Evolutionary conservation across 2,113 vertebrate species (phyloP).

Genomic region (Hiodon tergisus): DNA sequence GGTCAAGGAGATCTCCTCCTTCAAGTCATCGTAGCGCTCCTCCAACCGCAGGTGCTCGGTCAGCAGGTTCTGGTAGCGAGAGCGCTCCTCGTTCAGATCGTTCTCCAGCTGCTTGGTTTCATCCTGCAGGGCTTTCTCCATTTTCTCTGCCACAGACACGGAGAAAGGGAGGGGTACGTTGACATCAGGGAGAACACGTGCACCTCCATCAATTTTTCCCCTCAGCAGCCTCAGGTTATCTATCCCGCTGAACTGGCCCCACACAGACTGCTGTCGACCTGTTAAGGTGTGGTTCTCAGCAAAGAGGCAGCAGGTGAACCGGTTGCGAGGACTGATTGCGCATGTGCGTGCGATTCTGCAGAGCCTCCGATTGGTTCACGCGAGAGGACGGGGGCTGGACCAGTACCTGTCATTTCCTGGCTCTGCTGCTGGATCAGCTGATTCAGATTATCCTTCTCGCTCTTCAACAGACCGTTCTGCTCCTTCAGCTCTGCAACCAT

Average conservation of each 20-base stretch:
- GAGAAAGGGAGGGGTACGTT: neutral
- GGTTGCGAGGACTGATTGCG: too few species aligned
- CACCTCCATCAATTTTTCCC: too few species aligned
- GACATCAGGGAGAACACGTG: neutral
- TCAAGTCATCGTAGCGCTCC: constrained; percentile 78
- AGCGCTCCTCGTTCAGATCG: constrained; percentile 78
- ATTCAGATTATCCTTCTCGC: constrained; percentile 78
- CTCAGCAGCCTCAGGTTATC: too few species aligned
- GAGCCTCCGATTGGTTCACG: neutral
- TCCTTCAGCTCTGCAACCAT: constrained; percentile 78
- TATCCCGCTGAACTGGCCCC: too few species aligned
- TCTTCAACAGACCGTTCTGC: constrained; percentile 76
- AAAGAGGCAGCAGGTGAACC: too few species aligned
- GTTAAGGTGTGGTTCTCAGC: too few species aligned
- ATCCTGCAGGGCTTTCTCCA: constrained; percentile 68
- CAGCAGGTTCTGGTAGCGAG: constrained; percentile 87
- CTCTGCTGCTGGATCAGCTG: constrained; percentile 71
- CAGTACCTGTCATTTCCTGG: constrained; percentile 74
- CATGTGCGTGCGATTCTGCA: neutral
- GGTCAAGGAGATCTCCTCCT: constrained; percentile 74
- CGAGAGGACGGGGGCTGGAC: neutral
- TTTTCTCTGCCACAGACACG: constrained; percentile 58
- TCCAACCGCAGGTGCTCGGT: constrained; percentile 85
- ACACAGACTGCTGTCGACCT: too few species aligned
- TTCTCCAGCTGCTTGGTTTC: constrained; percentile 76